A percentile compares a stretch with the other conserved stretches of the same genome.
Conservation (phyloP, 2,113 vertebrate species). For the Petromus typicus region DNA sequence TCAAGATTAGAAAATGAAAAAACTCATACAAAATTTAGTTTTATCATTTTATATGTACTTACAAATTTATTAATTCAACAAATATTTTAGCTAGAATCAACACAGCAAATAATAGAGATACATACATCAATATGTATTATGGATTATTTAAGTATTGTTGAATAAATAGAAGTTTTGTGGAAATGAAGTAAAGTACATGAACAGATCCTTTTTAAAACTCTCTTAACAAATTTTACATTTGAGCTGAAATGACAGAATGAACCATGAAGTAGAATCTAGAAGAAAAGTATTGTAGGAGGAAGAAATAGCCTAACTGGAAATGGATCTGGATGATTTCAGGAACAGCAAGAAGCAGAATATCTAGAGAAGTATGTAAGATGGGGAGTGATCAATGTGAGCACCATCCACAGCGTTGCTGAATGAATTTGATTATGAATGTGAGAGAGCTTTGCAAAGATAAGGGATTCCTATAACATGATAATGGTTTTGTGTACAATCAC, state of each 20-base stretch:
- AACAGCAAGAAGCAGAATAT: background rate
- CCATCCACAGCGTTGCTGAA: background rate
- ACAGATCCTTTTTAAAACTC: background rate
- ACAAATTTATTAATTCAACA: background rate
- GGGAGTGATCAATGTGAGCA: background rate
- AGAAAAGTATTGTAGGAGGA: background rate
- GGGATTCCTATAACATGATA: background rate
- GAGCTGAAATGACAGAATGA: background rate
- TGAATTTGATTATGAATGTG: background rate
- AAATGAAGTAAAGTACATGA: slow-evolving; percentile 25
- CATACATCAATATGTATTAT: background rate
- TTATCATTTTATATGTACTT: background rate
- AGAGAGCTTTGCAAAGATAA: background rate
- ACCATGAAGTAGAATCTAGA: background rate
- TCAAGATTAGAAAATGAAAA: background rate
- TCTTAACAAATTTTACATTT: slow-evolving; percentile 42
- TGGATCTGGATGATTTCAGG: background rate
- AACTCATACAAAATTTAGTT: background rate
- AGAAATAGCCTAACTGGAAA: background rate
- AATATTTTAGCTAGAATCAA: background rate
- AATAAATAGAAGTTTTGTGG: background rate
- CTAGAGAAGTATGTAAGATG: background rate
- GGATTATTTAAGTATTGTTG: background rate
- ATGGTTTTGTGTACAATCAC: background rate
- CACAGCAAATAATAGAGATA: background rate